Percentiles rank a stretch among this genome's conserved stretches.
These are phyloP conservation scores for Microcebus griseorufus DNA, from an alignment of 2,113 vertebrate species.

Conservation along the genomic window DNA sequence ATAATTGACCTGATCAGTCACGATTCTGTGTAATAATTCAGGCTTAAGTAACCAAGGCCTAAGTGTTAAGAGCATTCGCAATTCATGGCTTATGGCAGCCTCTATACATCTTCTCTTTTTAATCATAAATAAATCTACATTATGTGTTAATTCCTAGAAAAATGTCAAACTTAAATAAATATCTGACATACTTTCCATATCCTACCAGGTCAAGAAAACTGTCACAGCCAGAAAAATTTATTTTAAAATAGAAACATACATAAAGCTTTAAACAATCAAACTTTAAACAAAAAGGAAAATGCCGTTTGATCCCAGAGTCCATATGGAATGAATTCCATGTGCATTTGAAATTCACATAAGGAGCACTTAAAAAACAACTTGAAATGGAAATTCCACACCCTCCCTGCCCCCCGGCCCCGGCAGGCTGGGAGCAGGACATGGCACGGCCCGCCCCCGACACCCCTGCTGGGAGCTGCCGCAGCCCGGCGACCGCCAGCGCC, in stretches of 20 bases:
- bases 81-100: fast-evolving
- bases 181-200: neutral
- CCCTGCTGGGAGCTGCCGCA: neutral
- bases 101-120: neutral
- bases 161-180: neutral
- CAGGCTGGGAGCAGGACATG: neutral
- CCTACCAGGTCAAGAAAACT: neutral
- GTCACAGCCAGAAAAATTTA: conserved; percentile 71
- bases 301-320: conserved; percentile 53
- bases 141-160: neutral
- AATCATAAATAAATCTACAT: neutral
- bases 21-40: fast-evolving
- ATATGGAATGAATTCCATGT: neutral
- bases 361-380: neutral
- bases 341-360: neutral
- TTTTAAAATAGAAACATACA: conserved; percentile 77
- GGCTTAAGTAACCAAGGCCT: neutral
- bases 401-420: neutral
- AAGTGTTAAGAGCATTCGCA: fast-evolving
- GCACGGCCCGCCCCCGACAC: neutral
- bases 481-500: neutral
- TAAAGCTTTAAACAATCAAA: conserved; percentile 63
- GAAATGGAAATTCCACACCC: neutral
- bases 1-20: neutral
- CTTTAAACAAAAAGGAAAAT: conserved; percentile 46